Evolutionary conservation across 2,113 vertebrate genomes (phyloP).

Genomic region (Struthio camelus): DNA sequence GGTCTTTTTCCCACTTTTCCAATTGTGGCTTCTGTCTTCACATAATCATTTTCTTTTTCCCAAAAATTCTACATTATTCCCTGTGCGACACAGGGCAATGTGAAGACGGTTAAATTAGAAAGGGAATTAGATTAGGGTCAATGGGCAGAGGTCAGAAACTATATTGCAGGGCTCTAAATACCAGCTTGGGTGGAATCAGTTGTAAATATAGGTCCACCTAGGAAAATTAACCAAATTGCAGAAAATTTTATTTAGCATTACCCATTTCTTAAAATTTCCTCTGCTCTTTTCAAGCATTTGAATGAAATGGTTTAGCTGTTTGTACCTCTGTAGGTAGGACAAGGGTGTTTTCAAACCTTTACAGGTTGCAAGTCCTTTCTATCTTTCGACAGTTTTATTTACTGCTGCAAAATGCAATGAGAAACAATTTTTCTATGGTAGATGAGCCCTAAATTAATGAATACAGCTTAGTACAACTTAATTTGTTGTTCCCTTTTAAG

Average conservation of each 20-base stretch:
- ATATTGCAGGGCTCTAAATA: not conserved
- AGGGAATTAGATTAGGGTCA: not conserved
- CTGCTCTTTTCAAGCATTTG: fast-evolving
- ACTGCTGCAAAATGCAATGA: not conserved
- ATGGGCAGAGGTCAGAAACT: not conserved
- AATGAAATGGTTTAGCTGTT: not conserved
- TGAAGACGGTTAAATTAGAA: not conserved
- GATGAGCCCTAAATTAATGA: not conserved
- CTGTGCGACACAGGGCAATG: not conserved
- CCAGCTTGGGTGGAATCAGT: not conserved
- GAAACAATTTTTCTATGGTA: not conserved
- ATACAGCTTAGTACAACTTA: not conserved
- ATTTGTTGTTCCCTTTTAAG: not conserved
- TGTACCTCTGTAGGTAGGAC: not conserved
- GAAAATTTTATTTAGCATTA: not conserved
- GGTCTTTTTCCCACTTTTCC: constrained; percentile 6
- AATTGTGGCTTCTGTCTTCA: not conserved
- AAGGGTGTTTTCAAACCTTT: not conserved
- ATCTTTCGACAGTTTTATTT: not conserved
- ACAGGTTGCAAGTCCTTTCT: not conserved
- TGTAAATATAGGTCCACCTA: not conserved
- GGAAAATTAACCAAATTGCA: not conserved
- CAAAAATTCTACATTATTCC: not conserved
- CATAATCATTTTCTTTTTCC: not conserved
- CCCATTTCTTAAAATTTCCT: not conserved